Percentiles rank a stretch among this genome's conserved stretches.
Conservation (phyloP, 2,888 invertebrate genomes). For the Belgica antarctica region DNA sequence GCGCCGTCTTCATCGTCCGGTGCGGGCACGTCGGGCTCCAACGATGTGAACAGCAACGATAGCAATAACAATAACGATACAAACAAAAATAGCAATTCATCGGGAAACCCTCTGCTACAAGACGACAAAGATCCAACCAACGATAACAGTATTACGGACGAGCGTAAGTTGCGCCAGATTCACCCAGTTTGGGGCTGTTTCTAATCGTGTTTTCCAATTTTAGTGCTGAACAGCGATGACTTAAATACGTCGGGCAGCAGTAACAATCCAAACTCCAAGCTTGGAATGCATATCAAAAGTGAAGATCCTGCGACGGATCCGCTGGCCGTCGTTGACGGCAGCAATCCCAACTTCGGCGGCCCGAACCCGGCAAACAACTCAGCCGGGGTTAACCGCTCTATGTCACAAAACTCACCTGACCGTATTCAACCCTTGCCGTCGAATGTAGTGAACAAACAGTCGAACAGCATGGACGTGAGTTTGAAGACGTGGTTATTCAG, state of each 20-base stretch:
- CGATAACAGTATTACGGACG: constrained; percentile 41
- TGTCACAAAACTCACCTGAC: constrained; percentile 35
- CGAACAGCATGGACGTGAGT: constrained; percentile 43
- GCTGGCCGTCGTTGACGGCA: constrained; percentile 17
- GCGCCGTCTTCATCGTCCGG: constrained; percentile 11
- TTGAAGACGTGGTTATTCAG: not conserved
- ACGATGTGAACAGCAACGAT: constrained; percentile 41
- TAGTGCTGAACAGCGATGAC: constrained; percentile 38
- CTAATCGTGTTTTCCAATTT: constrained; percentile 6
- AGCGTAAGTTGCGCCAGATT: constrained; percentile 16
- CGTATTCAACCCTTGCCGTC: constrained; percentile 44
- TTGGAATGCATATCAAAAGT: constrained; percentile 42
- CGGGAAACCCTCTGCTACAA: constrained; percentile 5
- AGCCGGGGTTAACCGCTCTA: constrained; percentile 29
- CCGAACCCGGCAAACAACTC: constrained; percentile 13
- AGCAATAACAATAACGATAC: constrained; percentile 41
- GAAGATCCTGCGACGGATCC: constrained; percentile 30
- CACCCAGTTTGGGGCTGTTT: not conserved
- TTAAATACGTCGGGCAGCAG: constrained; percentile 24
- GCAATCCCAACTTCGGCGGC: not conserved
- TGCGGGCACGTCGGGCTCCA: not conserved
- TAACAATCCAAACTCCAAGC: constrained; percentile 28
- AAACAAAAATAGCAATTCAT: constrained; percentile 39
- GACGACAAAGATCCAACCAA: constrained; percentile 34
- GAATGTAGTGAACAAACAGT: constrained; percentile 43